Percentiles rank a stretch among this genome's conserved stretches.
phyloP scores from a whole-genome alignment of 2,113 vertebrate species.

The Rhabdornis inornatus region DNA sequence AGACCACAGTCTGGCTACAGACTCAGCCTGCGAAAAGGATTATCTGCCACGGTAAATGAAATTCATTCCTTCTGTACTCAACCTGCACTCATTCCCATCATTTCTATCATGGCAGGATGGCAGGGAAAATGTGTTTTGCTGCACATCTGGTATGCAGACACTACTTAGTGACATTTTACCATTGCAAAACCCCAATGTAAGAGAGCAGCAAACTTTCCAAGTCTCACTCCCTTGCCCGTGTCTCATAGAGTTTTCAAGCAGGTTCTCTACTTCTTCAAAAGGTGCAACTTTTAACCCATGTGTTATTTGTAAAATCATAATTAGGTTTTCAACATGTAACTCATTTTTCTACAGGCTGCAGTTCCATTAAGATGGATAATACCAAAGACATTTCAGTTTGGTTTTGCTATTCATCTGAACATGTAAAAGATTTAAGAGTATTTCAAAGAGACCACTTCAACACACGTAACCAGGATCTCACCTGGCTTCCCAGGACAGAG shows the following conservation, averaged over 20 bases:
- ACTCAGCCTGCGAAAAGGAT: not conserved
- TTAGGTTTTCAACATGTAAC: not conserved
- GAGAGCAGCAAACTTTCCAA: not conserved
- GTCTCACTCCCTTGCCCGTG: not conserved
- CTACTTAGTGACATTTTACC: not conserved
- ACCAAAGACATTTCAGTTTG: not conserved
- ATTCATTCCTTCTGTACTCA: not conserved
- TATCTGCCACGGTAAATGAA: not conserved
- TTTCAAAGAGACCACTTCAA: not conserved
- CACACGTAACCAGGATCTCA: not conserved
- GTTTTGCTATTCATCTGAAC: not conserved
- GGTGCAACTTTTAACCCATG: not conserved
- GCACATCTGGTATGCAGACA: not conserved
- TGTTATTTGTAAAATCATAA: not conserved
- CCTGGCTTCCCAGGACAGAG: not conserved
- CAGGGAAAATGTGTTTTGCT: not conserved
- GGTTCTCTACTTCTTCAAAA: not conserved
- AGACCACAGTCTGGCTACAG: not conserved
- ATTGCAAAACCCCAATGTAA: not conserved
- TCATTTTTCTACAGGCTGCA: not conserved
- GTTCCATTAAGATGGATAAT: not conserved
- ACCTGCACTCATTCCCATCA: not conserved
- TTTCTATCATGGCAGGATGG: not conserved
- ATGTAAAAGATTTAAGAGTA: not conserved
- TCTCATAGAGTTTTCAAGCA: not conserved